A percentile compares a stretch with the other conserved stretches of the same genome.
These are phyloP conservation scores for Speoplatyrhinus poulsoni DNA, from an alignment of 2,113 vertebrate species.

Conservation along the genomic window DNA sequence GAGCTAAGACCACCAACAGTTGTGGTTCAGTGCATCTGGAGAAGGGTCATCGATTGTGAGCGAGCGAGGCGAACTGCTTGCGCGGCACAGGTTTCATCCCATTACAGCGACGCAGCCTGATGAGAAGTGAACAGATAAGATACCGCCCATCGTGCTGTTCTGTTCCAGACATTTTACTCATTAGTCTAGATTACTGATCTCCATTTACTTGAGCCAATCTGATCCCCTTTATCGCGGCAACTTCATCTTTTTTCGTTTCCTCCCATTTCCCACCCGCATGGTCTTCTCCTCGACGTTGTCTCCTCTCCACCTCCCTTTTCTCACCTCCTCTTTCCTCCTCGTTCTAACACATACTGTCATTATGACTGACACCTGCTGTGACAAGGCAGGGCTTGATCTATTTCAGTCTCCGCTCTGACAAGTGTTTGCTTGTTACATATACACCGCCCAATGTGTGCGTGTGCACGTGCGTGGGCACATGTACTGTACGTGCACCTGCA, in stretches of 20 bases:
- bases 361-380: constrained; percentile 58
- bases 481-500: not conserved
- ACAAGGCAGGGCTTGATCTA: constrained; percentile 60
- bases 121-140: too few relatives aligned
- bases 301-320: constrained; percentile 14
- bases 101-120: too few relatives aligned
- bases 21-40: too few relatives aligned
- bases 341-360: constrained; percentile 62
- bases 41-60: too few relatives aligned
- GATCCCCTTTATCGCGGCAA: constrained; percentile 9
- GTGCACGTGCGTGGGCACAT: constrained; percentile 3
- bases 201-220: too few relatives aligned
- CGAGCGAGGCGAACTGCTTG: too few relatives aligned
- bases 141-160: too few relatives aligned
- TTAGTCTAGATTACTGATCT: too few relatives aligned
- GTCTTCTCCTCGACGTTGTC: too few relatives aligned
- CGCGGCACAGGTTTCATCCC: too few relatives aligned
- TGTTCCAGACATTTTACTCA: too few relatives aligned
- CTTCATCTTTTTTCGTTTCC: constrained; percentile 29
- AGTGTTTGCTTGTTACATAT: constrained; percentile 41
- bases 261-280: constrained; percentile 8
- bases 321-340: constrained; percentile 26
- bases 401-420: constrained; percentile 58
- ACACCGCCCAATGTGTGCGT: constrained; percentile 34
- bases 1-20: too few relatives aligned